Evolutionary conservation across 2,113 vertebrate species (phyloP).

Genomic region (Glareola pratincola): DNA sequence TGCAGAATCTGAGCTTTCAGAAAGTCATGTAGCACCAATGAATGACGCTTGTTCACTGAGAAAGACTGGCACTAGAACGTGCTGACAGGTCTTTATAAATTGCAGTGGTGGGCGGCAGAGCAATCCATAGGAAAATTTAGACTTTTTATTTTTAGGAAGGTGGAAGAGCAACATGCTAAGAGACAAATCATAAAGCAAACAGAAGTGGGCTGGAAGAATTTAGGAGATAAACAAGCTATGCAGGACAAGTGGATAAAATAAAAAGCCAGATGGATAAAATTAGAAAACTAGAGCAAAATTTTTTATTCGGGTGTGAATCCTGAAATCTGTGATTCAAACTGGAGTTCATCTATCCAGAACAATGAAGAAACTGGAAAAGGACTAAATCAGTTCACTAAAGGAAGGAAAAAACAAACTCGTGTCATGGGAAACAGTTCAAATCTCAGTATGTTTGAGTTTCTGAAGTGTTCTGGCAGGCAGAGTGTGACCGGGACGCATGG

Average conservation of each 20-base stretch:
- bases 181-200: background rate
- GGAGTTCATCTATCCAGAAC: background rate
- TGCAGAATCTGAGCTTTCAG: background rate
- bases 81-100: background rate
- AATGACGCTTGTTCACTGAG: background rate
- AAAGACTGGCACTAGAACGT: background rate
- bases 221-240: background rate
- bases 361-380: background rate
- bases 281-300: background rate
- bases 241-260: background rate
- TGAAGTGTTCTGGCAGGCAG: background rate
- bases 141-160: background rate
- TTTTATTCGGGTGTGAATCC: background rate
- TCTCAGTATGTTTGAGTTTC: background rate
- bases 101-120: background rate
- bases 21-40: background rate
- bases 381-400: background rate
- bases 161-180: background rate
- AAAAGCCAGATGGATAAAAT: background rate
- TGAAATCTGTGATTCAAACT: background rate
- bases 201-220: background rate
- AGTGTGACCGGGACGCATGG: background rate
- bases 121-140: background rate
- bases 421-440: background rate
- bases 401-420: background rate